These are phyloP conservation scores for Gallinago media DNA, from an alignment of 2,113 vertebrate genomes.

Conservation along the genomic window DNA sequence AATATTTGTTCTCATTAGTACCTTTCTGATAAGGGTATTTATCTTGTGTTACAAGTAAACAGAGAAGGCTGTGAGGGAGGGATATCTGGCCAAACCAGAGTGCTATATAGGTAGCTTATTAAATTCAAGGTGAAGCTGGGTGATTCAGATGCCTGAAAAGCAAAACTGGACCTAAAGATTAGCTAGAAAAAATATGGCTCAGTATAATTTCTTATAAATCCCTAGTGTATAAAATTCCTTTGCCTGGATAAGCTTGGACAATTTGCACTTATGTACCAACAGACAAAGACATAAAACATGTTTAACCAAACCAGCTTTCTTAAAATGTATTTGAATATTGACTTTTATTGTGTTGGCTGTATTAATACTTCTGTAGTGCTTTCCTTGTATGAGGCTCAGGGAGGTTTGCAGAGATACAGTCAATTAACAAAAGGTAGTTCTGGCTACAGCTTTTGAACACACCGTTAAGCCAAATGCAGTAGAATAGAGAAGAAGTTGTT, in stretches of 20 bases:
- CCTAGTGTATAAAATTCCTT: not conserved
- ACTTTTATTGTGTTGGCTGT: not conserved
- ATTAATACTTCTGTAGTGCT: not conserved
- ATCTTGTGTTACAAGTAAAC: not conserved
- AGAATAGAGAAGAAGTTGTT: not conserved
- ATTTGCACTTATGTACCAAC: not conserved
- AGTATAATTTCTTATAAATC: not conserved
- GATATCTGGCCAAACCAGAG: not conserved
- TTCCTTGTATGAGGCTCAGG: not conserved
- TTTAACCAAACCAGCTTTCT: not conserved
- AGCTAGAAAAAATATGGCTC: not conserved
- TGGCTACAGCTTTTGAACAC: not conserved
- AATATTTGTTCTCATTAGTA: slow-evolving; percentile 12
- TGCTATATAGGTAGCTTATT: not conserved
- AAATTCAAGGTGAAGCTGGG: slow-evolving; percentile 12
- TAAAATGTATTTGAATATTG: not conserved
- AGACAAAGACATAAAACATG: not conserved
- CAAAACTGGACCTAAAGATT: not conserved
- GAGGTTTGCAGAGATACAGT: not conserved
- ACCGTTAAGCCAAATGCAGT: not conserved
- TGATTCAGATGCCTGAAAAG: not conserved
- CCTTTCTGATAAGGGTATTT: not conserved
- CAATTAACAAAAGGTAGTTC: not conserved
- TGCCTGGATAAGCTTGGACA: not conserved
- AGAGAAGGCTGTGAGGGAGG: not conserved